Evolutionary conservation across 2,888 invertebrate genomes (phyloP).

Genomic region (Gastrophysa polygoni): DNA sequence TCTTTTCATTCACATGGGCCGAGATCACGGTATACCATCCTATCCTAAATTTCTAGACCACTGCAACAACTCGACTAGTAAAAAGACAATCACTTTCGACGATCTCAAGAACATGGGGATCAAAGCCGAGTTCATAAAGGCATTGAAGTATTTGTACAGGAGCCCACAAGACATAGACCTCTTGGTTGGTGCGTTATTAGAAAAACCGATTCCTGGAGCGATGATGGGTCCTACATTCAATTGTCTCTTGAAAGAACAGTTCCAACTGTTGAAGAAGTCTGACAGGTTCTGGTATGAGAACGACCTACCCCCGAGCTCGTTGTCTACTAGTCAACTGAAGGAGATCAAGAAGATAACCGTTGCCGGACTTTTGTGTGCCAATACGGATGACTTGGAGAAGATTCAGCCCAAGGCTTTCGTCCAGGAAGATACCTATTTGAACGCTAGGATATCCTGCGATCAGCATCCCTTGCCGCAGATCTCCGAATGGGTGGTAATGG

Average conservation of each 20-base stretch:
- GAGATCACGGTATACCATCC: slow-evolving; percentile 82
- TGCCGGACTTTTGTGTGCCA: slow-evolving; percentile 79
- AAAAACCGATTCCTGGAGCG: slow-evolving; percentile 75
- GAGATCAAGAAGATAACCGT: slow-evolving; percentile 82
- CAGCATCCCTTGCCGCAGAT: slow-evolving; percentile 73
- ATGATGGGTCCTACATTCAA: slow-evolving; percentile 87
- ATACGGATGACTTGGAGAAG: slow-evolving; percentile 69
- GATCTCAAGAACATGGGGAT: slow-evolving; percentile 66
- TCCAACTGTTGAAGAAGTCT: slow-evolving; percentile 79
- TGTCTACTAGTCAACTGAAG: slow-evolving; percentile 76
- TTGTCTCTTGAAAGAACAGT: slow-evolving; percentile 85
- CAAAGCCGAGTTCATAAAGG: slow-evolving; percentile 65
- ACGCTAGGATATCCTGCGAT: slow-evolving; percentile 74
- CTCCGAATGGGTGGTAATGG: slow-evolving; percentile 73
- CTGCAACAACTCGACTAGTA: slow-evolving; percentile 61
- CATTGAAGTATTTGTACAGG: slow-evolving; percentile 71
- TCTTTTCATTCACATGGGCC: slow-evolving; percentile 66
- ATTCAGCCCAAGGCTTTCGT: slow-evolving; percentile 89
- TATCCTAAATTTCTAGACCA: slow-evolving; percentile 72
- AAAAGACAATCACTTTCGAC: slow-evolving; percentile 49
- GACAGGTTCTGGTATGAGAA: slow-evolving; percentile 97
- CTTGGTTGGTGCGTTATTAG: slow-evolving; percentile 82
- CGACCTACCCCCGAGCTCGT: slow-evolving; percentile 86
- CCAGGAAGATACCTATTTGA: slow-evolving; percentile 83
- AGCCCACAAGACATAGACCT: slow-evolving; percentile 82